Conservation (phyloP, 35 echinoderm and acorn worm species). For the Lytechinus pictus region DNA sequence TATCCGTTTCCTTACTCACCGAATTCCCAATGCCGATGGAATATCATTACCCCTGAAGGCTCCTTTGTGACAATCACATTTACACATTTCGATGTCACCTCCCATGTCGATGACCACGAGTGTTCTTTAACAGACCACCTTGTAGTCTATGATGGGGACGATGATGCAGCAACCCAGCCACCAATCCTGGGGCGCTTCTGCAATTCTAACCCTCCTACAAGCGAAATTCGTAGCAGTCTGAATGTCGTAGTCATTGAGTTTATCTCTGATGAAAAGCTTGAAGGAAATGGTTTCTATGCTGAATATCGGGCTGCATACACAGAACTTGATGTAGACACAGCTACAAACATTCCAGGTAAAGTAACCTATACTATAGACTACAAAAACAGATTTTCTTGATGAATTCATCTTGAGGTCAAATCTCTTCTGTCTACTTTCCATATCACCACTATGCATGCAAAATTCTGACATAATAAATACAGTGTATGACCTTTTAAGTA, state of each 20-base stretch:
- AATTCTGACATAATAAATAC: no score
- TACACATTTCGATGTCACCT: conserved; percentile 61
- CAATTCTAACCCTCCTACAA: conserved; percentile 38
- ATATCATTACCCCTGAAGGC: conserved; percentile 50
- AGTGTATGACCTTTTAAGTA: no score
- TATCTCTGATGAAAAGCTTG: conserved; percentile 28
- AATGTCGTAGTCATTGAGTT: conserved; percentile 59
- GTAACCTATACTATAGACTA: not conserved
- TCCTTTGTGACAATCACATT: conserved; percentile 76
- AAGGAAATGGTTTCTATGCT: conserved; percentile 67
- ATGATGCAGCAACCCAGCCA: not conserved
- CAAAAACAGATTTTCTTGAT: no score
- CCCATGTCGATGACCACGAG: not conserved
- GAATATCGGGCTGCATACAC: conserved; percentile 51
- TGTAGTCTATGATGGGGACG: conserved; percentile 28
- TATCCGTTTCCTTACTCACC: conserved; percentile 59
- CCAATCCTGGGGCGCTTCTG: conserved; percentile 49
- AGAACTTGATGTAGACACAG: not conserved
- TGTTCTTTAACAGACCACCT: conserved; percentile 30
- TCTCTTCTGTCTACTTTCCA: no score
- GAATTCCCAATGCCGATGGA: conserved; percentile 63
- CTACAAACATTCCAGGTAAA: not conserved
- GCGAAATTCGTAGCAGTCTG: conserved; percentile 36
- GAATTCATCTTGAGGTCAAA: no score
- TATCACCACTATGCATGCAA: no score